Conservation (phyloP, 2,888 invertebrate species). For the Athrips mouffetella region DNA sequence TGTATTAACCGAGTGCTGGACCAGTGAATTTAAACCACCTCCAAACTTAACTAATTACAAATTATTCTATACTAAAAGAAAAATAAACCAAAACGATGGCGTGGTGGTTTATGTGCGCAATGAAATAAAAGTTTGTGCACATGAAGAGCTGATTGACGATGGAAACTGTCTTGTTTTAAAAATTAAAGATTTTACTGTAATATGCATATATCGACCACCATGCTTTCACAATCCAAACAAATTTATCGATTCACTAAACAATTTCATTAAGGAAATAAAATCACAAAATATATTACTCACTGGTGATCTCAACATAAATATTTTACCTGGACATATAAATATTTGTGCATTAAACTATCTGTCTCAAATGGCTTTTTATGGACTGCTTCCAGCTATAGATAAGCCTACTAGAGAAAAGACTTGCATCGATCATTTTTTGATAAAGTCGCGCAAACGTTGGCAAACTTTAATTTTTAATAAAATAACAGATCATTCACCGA, state of each 20-base stretch:
- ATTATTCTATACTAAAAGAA: neutral
- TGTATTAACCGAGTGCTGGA: neutral
- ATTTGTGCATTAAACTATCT: too few relatives aligned
- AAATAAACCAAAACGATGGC: neutral
- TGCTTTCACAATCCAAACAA: neutral
- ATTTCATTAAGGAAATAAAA: neutral
- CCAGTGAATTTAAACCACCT: neutral
- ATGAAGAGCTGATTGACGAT: neutral
- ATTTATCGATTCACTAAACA: neutral
- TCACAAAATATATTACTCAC: neutral
- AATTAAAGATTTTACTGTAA: neutral
- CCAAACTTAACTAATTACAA: too few relatives aligned
- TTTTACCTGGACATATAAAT: too few relatives aligned
- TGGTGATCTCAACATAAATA: too few relatives aligned
- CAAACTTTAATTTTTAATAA: neutral
- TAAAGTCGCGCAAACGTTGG: too few relatives aligned
- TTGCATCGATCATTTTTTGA: too few relatives aligned
- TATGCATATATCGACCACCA: slow-evolving; percentile 1
- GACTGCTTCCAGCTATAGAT: neutral
- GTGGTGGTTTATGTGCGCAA: too few relatives aligned
- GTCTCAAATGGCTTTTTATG: too few relatives aligned
- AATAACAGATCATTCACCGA: neutral
- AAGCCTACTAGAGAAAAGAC: too few relatives aligned
- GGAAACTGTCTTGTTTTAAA: too few relatives aligned
- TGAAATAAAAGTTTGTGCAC: neutral